These are phyloP conservation scores for Aphis gossypii DNA, from an alignment of 1,140 invertebrate genomes.

Conservation along the genomic window DNA sequence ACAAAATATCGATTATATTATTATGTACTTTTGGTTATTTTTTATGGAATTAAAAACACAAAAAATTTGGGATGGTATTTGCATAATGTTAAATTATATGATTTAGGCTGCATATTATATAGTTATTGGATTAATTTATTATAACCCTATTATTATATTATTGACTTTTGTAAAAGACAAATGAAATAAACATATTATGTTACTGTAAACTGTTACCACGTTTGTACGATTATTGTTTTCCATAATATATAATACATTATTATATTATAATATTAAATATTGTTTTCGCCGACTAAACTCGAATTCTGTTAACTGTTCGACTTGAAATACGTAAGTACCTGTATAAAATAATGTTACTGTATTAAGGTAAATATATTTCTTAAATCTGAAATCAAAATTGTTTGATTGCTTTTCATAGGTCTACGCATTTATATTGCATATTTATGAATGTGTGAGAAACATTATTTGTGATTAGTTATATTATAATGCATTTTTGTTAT, in stretches of 20 bases:
- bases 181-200: conserved; percentile 47
- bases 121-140: conserved; percentile 30
- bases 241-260: not conserved
- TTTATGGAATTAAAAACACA: conserved; percentile 37
- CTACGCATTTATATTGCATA: not conserved
- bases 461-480: not conserved
- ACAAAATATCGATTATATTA: conserved; percentile 13
- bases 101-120: conserved; percentile 29
- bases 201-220: conserved; percentile 19
- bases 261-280: not conserved
- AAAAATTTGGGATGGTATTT: conserved; percentile 25
- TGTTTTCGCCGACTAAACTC: not conserved
- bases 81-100: not conserved
- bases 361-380: conserved; percentile 1
- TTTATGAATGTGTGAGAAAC: not conserved
- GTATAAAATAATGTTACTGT: not conserved
- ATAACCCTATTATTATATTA: conserved; percentile 46
- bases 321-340: conserved; percentile 5
- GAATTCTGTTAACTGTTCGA: not conserved
- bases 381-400: not conserved
- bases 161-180: conserved; percentile 53
- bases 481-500: not conserved
- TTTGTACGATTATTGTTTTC: not conserved
- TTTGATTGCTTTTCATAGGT: not conserved
- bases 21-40: not conserved